phyloP scores from a whole-genome alignment of 2,113 vertebrate species.

The Eptesicus fuscus region DNA sequence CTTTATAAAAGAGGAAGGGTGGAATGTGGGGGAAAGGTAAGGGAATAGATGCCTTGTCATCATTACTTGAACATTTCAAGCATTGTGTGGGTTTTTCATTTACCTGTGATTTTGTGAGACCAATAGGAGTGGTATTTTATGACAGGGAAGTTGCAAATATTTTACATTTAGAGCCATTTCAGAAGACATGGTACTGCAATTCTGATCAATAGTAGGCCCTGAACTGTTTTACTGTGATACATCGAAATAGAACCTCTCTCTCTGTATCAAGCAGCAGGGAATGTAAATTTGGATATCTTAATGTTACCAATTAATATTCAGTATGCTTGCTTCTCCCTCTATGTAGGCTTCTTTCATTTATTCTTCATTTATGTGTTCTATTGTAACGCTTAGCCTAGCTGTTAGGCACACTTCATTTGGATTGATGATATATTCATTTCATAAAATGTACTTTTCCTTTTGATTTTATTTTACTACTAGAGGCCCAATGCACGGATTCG shows the following conservation, averaged over 20 bases:
- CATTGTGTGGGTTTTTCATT: constrained; percentile 29
- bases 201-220: not conserved
- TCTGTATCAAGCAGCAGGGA: not conserved
- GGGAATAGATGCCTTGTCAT: constrained; percentile 8
- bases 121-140: not conserved
- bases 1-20: constrained; percentile 29
- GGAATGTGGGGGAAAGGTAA: constrained; percentile 41
- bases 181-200: not conserved
- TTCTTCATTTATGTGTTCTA: constrained; percentile 1
- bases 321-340: not conserved
- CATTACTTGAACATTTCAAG: not conserved
- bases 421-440: not conserved
- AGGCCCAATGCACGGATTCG: no score
- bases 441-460: not conserved
- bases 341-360: not conserved
- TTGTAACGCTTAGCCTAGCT: not conserved
- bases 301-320: constrained; percentile 21
- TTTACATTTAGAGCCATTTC: constrained; percentile 15
- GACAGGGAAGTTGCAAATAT: not conserved
- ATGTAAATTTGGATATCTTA: not conserved
- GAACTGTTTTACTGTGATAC: not conserved
- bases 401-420: constrained; percentile 2
- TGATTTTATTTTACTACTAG: not conserved
- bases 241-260: not conserved
- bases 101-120: not conserved